Evolutionary conservation across 1,140 invertebrate genomes (phyloP).

Genomic region (Macrotrachela quadricornifera): DNA sequence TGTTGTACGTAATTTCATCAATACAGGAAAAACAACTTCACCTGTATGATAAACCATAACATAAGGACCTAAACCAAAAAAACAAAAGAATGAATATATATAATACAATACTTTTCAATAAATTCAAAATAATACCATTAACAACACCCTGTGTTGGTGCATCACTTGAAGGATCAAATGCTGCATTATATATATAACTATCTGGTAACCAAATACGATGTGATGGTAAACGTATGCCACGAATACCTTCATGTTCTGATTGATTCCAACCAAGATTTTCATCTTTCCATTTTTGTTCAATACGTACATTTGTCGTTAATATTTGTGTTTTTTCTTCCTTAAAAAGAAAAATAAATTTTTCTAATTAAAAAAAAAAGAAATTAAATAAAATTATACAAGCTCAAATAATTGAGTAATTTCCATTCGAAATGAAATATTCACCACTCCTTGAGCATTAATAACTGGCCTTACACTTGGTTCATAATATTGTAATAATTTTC

Average conservation of each 20-base stretch:
- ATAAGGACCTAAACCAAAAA: constrained; percentile 1
- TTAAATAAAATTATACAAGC: constrained; percentile 12
- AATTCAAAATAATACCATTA: background rate
- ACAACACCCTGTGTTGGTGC: background rate
- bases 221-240: constrained; percentile 80
- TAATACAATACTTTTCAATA: no score
- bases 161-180: constrained; percentile 19
- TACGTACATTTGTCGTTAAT: constrained; percentile 73
- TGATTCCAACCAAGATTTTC: constrained; percentile 92
- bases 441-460: constrained; percentile 10
- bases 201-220: constrained; percentile 95
- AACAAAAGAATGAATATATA: background rate
- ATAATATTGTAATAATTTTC: constrained; percentile 2
- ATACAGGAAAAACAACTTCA: constrained; percentile 1
- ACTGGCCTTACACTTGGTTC: constrained; percentile 5
- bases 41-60: constrained; percentile 1
- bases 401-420: constrained; percentile 25
- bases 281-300: constrained; percentile 80
- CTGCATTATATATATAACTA: constrained; percentile 83
- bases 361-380: no score
- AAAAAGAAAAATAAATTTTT: background rate
- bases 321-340: constrained; percentile 60
- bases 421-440: constrained; percentile 19
- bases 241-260: constrained; percentile 71
- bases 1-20: constrained; percentile 3